Conservation (phyloP, 2,113 vertebrate genomes). For the Callipepla squamata region DNA sequence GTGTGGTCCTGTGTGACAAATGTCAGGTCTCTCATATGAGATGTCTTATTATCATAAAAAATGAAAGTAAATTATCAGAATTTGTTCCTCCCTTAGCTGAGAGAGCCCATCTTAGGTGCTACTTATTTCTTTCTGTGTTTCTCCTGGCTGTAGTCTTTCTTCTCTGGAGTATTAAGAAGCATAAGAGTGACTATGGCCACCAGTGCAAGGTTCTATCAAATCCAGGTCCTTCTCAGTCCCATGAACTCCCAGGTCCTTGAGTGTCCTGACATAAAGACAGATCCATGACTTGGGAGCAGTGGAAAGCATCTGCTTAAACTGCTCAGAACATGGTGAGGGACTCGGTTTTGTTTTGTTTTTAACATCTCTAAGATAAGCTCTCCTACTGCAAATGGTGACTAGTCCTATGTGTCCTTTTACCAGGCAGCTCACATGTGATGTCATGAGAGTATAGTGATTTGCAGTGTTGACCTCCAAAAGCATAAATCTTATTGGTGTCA, state of each 20-base stretch:
- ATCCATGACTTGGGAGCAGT: not conserved
- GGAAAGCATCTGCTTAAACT: not conserved
- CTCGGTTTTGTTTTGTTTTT: accelerated
- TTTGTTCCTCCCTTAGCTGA: not conserved
- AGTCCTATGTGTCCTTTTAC: conserved; percentile 15
- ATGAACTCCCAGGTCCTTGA: not conserved
- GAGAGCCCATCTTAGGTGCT: not conserved
- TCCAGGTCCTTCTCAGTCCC: not conserved
- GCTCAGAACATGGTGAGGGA: not conserved
- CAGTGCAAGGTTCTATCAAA: not conserved
- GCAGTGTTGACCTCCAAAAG: conserved; percentile 40
- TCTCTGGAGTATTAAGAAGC: not conserved
- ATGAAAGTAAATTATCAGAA: not conserved
- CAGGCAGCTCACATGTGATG: conserved; percentile 17
- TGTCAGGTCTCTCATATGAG: not conserved
- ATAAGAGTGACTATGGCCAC: not conserved
- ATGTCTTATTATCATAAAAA: not conserved
- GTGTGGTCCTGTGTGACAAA: not conserved
- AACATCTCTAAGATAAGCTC: not conserved
- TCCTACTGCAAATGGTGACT: not conserved
- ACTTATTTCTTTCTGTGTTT: not conserved
- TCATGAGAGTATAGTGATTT: conserved; percentile 38
- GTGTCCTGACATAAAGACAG: not conserved
- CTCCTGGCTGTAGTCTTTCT: not conserved
- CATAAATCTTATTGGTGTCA: conserved; percentile 62